A percentile compares a stretch with the other conserved stretches of the same genome.
phyloP scores from a whole-genome alignment of 2,113 vertebrate genomes.

The Pangasianodon hypophthalmus region DNA sequence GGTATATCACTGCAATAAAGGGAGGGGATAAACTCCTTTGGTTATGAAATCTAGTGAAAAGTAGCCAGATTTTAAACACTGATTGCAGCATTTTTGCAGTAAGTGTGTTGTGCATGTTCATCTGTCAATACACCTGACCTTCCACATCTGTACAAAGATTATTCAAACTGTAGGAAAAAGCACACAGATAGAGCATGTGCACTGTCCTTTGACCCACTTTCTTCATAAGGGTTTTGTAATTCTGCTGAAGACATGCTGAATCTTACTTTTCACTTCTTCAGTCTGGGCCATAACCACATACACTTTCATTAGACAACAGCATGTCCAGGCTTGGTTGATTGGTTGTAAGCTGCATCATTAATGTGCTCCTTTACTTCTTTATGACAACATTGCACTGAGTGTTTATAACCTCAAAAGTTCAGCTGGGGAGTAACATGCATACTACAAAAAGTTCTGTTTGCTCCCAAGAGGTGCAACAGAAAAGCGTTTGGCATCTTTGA shows the following conservation, averaged over 20 bases:
- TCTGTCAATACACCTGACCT: not conserved
- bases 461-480: not conserved
- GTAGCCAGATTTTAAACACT: not conserved
- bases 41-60: not conserved
- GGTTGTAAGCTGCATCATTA: not conserved
- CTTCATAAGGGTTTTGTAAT: not conserved
- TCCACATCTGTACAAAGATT: not conserved
- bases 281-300: not conserved
- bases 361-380: not conserved
- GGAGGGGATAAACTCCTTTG: not conserved
- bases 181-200: too few species aligned
- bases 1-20: not conserved
- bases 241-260: not conserved
- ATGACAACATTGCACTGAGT: not conserved
- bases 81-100: not conserved
- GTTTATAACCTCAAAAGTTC: not conserved
- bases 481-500: not conserved
- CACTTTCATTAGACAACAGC: not conserved
- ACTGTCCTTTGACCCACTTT: slow-evolving; percentile 4
- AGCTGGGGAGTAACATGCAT: not conserved
- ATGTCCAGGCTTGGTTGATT: not conserved
- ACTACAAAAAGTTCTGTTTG: not conserved
- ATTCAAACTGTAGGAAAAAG: not conserved
- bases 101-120: too few species aligned
- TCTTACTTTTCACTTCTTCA: not conserved